These are phyloP conservation scores for Apis mellifera DNA, from an alignment of 1,140 invertebrate species.

Conservation along the genomic window Amel_HAv3.1 CM009936.2:5599501-5600000, in stretches of 20 bases:
- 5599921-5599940: conserved; percentile 33
- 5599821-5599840: conserved; percentile 54
- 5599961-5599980: conserved; percentile 48
- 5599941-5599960: conserved; percentile 47
- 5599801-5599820: conserved; percentile 33
- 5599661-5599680: conserved; percentile 41
- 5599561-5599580: conserved; percentile 32
- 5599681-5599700: conserved; percentile 7
- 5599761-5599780: conserved; percentile 31
- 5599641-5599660: conserved; percentile 70
- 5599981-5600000: conserved; percentile 51
- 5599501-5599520: background rate
- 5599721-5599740: conserved; percentile 22
- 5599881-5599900: conserved; percentile 13
- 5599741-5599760: conserved; percentile 41
- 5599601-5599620: conserved; percentile 38
- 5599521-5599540: background rate
- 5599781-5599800: background rate
- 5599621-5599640: conserved; percentile 52
- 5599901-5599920: background rate
- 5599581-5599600: conserved; percentile 34
- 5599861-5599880: conserved; percentile 59
- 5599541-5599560: background rate
- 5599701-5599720: conserved; percentile 24
- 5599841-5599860: conserved; percentile 74